Evolutionary conservation across 2,113 vertebrate species (phyloP).

Genomic region (Capreolus pygargus): DNA sequence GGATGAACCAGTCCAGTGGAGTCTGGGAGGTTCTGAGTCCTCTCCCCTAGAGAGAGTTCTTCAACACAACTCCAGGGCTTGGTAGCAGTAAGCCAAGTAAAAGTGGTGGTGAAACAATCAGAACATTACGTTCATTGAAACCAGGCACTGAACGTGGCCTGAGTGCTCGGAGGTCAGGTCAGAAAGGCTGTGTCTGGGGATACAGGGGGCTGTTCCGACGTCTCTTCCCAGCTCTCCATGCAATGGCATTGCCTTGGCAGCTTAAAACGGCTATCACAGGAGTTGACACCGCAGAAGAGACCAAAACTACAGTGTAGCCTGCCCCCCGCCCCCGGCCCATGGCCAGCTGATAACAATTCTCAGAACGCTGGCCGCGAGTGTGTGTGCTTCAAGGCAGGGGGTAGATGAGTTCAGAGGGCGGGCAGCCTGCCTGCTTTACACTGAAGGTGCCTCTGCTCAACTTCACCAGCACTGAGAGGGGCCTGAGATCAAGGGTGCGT

Average conservation of each 20-base stretch:
- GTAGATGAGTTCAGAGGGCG: fast-evolving
- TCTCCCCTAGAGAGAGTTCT: not conserved
- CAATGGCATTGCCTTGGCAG: not conserved
- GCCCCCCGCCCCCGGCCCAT: fast-evolving
- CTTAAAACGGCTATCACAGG: not conserved
- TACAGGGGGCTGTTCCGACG: fast-evolving
- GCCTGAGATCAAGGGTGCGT: not conserved
- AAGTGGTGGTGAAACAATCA: fast-evolving
- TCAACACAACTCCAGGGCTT: not conserved
- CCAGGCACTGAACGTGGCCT: fast-evolving
- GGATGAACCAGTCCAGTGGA: not conserved
- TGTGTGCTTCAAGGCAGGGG: not conserved
- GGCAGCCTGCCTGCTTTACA: fast-evolving
- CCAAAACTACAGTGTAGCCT: not conserved
- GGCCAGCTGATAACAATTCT: too few species aligned
- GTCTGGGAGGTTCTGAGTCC: fast-evolving
- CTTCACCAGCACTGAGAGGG: not conserved
- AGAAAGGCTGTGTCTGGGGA: not conserved
- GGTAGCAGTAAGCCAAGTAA: not conserved
- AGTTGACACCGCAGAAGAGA: not conserved
- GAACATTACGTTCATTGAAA: too few species aligned
- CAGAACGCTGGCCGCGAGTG: fast-evolving
- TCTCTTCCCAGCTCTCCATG: not conserved
- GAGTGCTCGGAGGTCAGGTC: fast-evolving
- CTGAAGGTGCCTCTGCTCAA: not conserved